A percentile compares a stretch with the other conserved stretches of the same genome.
Conservation (phyloP, 2,113 vertebrate genomes). For the Sturnira hondurensis region DNA sequence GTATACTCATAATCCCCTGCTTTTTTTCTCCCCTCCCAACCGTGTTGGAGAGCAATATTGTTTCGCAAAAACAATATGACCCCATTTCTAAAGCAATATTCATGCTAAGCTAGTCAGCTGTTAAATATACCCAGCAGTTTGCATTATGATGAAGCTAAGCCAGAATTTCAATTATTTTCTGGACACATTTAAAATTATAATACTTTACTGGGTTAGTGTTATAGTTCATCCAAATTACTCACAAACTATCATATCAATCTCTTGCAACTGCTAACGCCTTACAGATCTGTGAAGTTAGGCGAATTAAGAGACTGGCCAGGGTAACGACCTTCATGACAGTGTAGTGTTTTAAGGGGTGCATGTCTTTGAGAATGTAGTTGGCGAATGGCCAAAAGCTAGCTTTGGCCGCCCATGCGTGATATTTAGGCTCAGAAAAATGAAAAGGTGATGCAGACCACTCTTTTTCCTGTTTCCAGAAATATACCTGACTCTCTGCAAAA, state of each 20-base stretch:
- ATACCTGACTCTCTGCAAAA: neutral
- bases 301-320: conserved; percentile 71
- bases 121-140: conserved; percentile 83
- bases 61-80: conserved; percentile 89
- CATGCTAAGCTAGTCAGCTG: conserved; percentile 88
- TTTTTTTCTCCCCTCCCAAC: conserved; percentile 80
- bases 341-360: conserved; percentile 61
- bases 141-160: conserved; percentile 86
- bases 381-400: conserved; percentile 61
- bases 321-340: conserved; percentile 80
- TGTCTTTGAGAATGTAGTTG: neutral
- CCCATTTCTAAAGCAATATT: conserved; percentile 88
- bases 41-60: conserved; percentile 83
- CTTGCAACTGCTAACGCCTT: conserved; percentile 80
- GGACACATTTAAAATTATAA: conserved; percentile 91
- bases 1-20: conserved; percentile 80
- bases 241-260: conserved; percentile 86
- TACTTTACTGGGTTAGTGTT: conserved; percentile 84
- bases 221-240: conserved; percentile 88
- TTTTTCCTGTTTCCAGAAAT: conserved; percentile 45
- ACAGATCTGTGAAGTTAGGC: conserved; percentile 78
- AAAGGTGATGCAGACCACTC: neutral
- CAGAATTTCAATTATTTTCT: conserved; percentile 90
- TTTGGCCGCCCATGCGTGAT: conserved; percentile 11
- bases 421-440: conserved; percentile 58